A percentile compares a stretch with the other conserved stretches of the same genome.
phyloP scores from a whole-genome alignment of 2,113 vertebrate species.

The Corvus hawaiiensis region DNA sequence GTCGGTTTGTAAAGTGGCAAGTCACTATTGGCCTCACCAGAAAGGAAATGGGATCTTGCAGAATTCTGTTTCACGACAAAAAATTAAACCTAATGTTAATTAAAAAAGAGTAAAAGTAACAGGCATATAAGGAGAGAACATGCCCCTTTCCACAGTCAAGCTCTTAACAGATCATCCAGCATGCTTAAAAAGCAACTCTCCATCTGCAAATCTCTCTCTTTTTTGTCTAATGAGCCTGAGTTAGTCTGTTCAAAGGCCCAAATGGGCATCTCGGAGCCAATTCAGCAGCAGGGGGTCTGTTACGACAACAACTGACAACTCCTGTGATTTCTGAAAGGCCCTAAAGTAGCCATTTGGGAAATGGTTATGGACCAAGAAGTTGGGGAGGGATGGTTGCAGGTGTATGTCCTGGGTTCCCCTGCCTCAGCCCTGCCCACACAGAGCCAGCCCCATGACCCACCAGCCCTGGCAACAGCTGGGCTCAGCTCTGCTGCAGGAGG shows the following conservation, averaged over 20 bases:
- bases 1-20: not conserved
- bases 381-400: not conserved
- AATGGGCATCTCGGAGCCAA: slow-evolving; percentile 50
- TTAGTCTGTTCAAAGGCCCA: slow-evolving; percentile 36
- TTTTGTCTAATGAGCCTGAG: slow-evolving; percentile 52
- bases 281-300: slow-evolving; percentile 41
- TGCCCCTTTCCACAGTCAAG: slow-evolving; percentile 21
- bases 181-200: slow-evolving; percentile 49
- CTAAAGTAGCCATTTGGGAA: not conserved
- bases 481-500: not conserved
- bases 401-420: not conserved
- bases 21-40: not conserved
- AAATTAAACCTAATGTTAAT: not conserved
- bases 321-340: slow-evolving; percentile 22
- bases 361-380: not conserved
- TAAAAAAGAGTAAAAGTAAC: slow-evolving; percentile 22
- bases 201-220: slow-evolving; percentile 40
- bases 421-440: not conserved
- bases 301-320: slow-evolving; percentile 62
- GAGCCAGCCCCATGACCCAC: not conserved
- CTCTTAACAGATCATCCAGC: slow-evolving; percentile 21
- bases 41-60: not conserved
- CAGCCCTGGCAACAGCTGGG: not conserved
- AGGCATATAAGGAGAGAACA: slow-evolving; percentile 27
- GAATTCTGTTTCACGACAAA: not conserved